Base-by-base conservation (phyloP, 2,888 invertebrate genomes). In the Calliopum simillimum region DNA sequence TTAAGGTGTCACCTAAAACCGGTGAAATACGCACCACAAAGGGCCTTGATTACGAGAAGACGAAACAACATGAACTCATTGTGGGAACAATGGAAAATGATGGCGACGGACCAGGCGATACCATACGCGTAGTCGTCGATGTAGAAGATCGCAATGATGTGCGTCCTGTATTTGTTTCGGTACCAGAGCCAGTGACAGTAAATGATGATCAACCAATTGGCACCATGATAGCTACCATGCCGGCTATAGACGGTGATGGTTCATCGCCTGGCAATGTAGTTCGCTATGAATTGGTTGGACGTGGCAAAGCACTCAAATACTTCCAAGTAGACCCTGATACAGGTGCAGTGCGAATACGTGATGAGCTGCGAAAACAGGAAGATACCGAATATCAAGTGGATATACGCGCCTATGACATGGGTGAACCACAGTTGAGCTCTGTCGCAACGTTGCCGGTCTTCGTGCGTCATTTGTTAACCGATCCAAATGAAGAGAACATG, bases 381-480 rank as follows among this genome's bases (percentile, higher is more conserved):
- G 94, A 94, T 80, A 94, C 93, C 51, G 95, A 96, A 87, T 96
- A 95, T 85, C 94, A 94, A 84, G 94, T 96, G 73, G 94, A 95
- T 78, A 92, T 97, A 0, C 89, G 93, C 79, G 96, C 95, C 0
- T 94, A 93, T 79, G 96, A 97, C 80, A 89, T 94, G 82, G 96
- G 94, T 1, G 94, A 94, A 55, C 96, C 94, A 0, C 92, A 93
- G 78, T 88, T 96, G 78, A 93, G 93, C 1, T 94, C 95, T 0
- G 92, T 94, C 0, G 91, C 93, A 11, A 93, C 93, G 3, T 89
- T 97, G 0, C 93, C 93, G 0, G 90, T 97, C 4, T 94, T 92
- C 80, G 93, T 97, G 14, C 91, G 94, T 66, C 95, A 95, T 82
- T 91, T 93, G 0, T 91, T 94, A 1, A 91, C 91, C 0, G 91